Conservation (phyloP, 2,113 vertebrate species). For the Siniperca chuatsi region DNA sequence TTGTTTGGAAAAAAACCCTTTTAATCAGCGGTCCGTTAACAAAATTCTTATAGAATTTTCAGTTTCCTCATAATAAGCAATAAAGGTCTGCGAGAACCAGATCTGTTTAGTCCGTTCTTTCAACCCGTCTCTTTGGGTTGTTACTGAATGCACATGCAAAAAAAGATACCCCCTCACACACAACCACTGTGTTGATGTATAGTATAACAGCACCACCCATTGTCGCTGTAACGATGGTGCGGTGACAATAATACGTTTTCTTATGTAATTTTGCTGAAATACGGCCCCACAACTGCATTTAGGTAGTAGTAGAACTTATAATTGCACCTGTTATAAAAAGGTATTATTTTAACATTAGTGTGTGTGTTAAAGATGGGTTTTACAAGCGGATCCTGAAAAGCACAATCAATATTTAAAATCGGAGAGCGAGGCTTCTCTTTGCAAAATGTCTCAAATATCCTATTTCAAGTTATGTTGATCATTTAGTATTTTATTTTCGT, state of each 20-base stretch:
- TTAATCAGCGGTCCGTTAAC: neutral
- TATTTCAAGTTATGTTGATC: neutral
- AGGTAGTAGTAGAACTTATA: no score
- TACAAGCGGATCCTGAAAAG: neutral
- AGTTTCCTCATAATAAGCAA: neutral
- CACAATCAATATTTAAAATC: neutral
- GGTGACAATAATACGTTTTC: rapidly evolving
- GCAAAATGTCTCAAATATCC: neutral
- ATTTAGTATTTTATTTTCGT: neutral
- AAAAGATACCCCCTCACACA: neutral
- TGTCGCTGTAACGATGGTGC: slow-evolving; percentile 28
- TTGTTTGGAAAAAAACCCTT: slow-evolving; percentile 28
- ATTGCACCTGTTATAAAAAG: neutral
- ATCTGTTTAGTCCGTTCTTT: neutral
- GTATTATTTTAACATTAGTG: neutral
- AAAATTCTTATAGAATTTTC: rapidly evolving
- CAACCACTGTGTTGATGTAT: neutral
- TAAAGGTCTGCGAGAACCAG: neutral
- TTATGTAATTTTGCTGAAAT: neutral
- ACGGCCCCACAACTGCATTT: neutral
- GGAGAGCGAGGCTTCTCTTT: neutral
- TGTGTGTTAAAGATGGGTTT: neutral
- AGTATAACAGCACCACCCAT: slow-evolving; percentile 69
- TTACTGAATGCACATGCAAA: slow-evolving; percentile 19
- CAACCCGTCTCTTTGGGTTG: neutral